Base-by-base conservation (phyloP, 2,888 invertebrate genomes). In the Metopia argyrocephala region DNA sequence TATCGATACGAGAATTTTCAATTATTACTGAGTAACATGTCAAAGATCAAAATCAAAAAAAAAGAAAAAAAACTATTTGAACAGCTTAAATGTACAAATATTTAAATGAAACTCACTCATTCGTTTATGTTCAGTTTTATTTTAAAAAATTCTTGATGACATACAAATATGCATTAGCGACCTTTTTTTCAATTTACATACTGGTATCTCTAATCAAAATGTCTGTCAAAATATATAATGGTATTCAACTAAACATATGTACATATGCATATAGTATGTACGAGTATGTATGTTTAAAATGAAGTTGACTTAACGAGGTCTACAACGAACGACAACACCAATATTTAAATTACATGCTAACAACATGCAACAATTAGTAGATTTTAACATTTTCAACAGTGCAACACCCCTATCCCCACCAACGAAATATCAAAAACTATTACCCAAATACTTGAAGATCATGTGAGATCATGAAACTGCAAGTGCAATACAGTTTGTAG, bases 81-180 rank as follows among this genome's bases (percentile, higher is more conserved):
- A 61, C 75, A 68, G 59, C 52, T 45, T 28, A 52, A 75, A 68
- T 38, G 38, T 15, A n/a, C n/a, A n/a, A 66, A 6, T 31, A 28
- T 75, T 56, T 75, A 57, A 50, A 66, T 21, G 20, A 31, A 28
- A 76, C 23, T 38, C 54, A 69, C 68, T 69, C 46, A 69, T 76
- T 69, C 31, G 52, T 68, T 45, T 25, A 48, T 46, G 66, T 54
- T 61, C 27, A 15, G n/a, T 46, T 62, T 45, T 46, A 3, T 20
- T 12, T 28, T 48, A 64, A 48, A 52, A 76, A 57, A 76, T 70
- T 76, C 70, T 76, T 59, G 70, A 65, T 70, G 76, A 76, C 76
- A 70, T 59, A 78, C 65, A 75, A 83, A 83, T 78, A 76, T 81
- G 76, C 69, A 81, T 81, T 69, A 81, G 74, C 65, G 69, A 76